Evolutionary conservation across 2,113 vertebrate species (phyloP), one percentile per base, ranked within the genome.

Genomic region (Prunella himalayana): DNA sequence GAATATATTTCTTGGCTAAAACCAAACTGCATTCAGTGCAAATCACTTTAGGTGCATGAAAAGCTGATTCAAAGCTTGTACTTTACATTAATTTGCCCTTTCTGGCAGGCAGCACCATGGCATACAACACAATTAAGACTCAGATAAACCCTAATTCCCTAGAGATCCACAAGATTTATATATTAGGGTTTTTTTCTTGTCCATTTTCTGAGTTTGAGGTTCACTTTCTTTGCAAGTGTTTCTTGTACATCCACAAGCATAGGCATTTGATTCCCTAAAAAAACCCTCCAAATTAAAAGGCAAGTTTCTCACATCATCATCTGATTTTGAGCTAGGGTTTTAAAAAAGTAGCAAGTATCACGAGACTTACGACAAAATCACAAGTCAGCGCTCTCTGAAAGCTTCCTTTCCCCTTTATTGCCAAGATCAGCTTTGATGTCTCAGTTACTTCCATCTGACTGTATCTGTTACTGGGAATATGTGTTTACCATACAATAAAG

Each of bases 301-400:
- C 39, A 78, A 89, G 56, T 51, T 93, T 96, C 44, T 89, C 90
- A 89, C 87, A 89, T 41, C n/a, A 81, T 45, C 83, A 91, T 78
- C 65, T 84, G 72, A 86, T 89, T 89, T 66, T 84, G 39, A 71
- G 50, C 20, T 61, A 49, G 27, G 20, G 27, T 51, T 94, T 89
- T 87, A 94, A 82, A 89, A 78, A 85, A 95, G 66, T 49, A 91
- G 47, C 69, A 91, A 94, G 4, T 84, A 94, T 71, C 87, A 94
- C 0, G 8, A 91, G 78, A 94, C 31, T 59, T 59, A 24, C 0
- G 6, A 82, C 33, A 94, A 91, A 89, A 86, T 85, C 92, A 77
- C 60, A 91, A 95, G 53, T 84, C 65, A 84, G 45, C 7, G 8
- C 21, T 49, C 33, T 37, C 81, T 50, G 42, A 94, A 91, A 87